Base-by-base conservation (phyloP, 2,888 invertebrate species). In the Drosophila algonquin region DNA sequence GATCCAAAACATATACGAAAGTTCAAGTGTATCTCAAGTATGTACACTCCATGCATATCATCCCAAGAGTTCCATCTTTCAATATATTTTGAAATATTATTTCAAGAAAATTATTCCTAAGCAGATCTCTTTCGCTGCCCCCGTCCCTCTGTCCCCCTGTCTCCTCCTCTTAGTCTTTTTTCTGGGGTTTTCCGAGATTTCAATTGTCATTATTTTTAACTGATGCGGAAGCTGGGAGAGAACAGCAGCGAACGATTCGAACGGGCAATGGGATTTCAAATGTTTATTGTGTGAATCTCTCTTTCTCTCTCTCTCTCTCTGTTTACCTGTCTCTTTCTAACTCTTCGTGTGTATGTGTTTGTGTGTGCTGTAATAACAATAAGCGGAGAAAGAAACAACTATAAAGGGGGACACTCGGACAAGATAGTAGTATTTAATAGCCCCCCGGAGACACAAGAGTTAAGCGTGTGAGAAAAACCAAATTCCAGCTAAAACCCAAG, bases 161-260 rank as follows among this genome's bases (percentile, higher is more conserved):
- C 32, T 45, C 32, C 35, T 21, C 30, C 46, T n/a, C 32, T 24
- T 58, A n/a, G 14, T 24, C 0, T 21, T n/a, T 54, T 14, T 53
- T 54, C 47, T 54, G 46, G 61, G 14, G 53, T 35, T 30, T 71
- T 57, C 57, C 48, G 47, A 64, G 71, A 72, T 72, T 72, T 85
- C 82, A 79, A 81, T 87, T 79, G 89, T 82, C 82, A 82, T 82
- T 86, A 82, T 77, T 75, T 83, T 83, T 88, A 88, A 83, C 82
- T 82, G 89, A 73, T 69, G 73, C 89, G 82, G 82, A 88, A 86
- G 87, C 89, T 83, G 87, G 40, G 2, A 14, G 40, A 40, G 68
- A 77, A 71, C 73, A 80, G 35, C 6, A 40, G 50, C 51, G 51
- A 55, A n/a, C 10, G 32, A 52, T n/a, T 52, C 52, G 32, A 52